Conservation (phyloP, 2,113 vertebrate species). For the Aptenodytes patagonicus region DNA sequence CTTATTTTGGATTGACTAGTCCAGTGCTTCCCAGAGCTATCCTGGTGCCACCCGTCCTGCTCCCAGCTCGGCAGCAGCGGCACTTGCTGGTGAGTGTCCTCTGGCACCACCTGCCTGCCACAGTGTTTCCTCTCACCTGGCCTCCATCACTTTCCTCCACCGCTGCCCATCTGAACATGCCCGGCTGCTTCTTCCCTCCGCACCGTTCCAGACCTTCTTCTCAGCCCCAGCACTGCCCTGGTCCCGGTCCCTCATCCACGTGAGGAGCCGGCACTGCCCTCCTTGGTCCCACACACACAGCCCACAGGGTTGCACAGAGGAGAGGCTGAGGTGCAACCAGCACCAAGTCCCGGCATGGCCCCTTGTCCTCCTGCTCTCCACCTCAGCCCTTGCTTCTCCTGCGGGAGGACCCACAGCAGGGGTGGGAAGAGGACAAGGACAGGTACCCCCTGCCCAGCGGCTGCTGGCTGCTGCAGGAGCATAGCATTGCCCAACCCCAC, state of each 20-base stretch:
- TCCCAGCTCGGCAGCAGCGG: not conserved
- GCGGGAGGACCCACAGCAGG: not conserved
- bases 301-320: not conserved
- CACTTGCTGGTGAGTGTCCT: not conserved
- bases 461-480: not conserved
- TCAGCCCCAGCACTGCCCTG: not conserved
- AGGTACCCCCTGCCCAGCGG: too few species aligned
- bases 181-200: not conserved
- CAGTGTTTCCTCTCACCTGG: too few species aligned
- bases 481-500: fast-evolving
- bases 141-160: not conserved
- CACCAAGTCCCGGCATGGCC: not conserved
- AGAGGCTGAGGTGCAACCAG: not conserved
- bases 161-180: not conserved
- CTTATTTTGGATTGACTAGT: not conserved
- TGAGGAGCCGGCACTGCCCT: not conserved
- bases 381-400: not conserved
- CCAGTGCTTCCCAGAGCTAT: not conserved
- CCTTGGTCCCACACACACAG: too few species aligned
- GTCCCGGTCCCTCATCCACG: not conserved
- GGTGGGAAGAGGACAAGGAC: not conserved
- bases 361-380: not conserved
- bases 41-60: not conserved
- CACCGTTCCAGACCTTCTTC: not conserved
- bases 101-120: not conserved